phyloP scores from a whole-genome alignment of 2,888 invertebrate species.

The Philereme transversata region DNA sequence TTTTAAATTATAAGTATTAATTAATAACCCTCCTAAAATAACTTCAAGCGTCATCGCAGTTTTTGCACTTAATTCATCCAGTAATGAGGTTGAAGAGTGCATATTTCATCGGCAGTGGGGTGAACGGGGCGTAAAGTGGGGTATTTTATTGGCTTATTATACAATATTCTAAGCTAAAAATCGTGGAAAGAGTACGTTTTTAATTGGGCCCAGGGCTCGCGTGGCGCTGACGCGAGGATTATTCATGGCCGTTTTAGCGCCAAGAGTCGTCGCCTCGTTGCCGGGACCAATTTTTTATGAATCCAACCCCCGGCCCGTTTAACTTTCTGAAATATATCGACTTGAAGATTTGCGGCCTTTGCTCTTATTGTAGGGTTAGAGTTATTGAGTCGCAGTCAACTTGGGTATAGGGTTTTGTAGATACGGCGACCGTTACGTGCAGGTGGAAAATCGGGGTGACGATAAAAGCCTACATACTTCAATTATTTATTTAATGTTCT shows the following conservation, averaged over 20 bases:
- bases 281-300: conserved; percentile 59
- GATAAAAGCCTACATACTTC: too few species aligned
- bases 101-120: conserved; percentile 77
- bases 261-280: conserved; percentile 69
- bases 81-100: conserved; percentile 79
- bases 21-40: too few species aligned
- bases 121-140: conserved; percentile 78
- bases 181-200: conserved; percentile 83
- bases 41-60: conserved; percentile 48
- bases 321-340: conserved; percentile 40
- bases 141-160: conserved; percentile 84
- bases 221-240: conserved; percentile 80
- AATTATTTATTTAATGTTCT: too few species aligned
- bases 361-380: neutral
- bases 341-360: conserved; percentile 35
- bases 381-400: neutral
- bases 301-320: conserved; percentile 41
- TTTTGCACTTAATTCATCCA: conserved; percentile 77
- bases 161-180: conserved; percentile 84
- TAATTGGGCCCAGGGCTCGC: conserved; percentile 80
- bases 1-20: too few species aligned
- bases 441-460: too few species aligned
- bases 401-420: neutral
- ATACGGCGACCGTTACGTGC: neutral
- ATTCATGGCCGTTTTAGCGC: conserved; percentile 80